Percentiles rank a stretch among this genome's conserved stretches.
These are phyloP conservation scores for Catocala sponsa DNA, from an alignment of 2,888 invertebrate genomes.

Conservation along the genomic window DNA sequence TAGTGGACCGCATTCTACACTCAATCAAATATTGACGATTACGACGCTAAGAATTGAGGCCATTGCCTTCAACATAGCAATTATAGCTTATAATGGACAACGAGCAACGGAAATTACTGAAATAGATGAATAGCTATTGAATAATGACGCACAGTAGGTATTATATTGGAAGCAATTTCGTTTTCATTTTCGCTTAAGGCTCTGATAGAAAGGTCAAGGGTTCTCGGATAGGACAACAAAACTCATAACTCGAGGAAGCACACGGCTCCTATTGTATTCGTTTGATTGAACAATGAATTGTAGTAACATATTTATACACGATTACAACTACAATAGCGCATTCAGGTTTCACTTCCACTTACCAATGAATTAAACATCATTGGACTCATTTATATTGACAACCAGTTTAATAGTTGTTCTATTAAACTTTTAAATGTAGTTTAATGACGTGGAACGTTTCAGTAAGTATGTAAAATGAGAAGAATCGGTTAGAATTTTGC, in stretches of 20 bases:
- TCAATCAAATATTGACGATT: conserved; percentile 70
- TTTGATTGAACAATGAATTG: conserved; percentile 44
- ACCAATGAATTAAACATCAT: conserved; percentile 56
- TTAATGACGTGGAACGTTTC: conserved; percentile 46
- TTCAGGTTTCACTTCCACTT: conserved; percentile 51
- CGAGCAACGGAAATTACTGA: conserved; percentile 62
- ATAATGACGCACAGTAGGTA: conserved; percentile 18
- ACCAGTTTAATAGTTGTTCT: conserved; percentile 40
- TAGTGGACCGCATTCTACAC: conserved; percentile 59
- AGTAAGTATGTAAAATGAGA: conserved; percentile 50
- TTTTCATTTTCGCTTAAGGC: conserved; percentile 5
- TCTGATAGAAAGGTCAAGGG: conserved; percentile 41
- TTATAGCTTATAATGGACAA: conserved; percentile 57
- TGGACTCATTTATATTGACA: conserved; percentile 47
- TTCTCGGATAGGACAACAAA: conserved; percentile 47
- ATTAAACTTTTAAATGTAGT: conserved; percentile 49
- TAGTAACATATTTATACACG: conserved; percentile 35
- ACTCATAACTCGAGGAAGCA: conserved; percentile 43
- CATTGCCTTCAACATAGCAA: conserved; percentile 62
- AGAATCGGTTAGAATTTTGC: conserved; percentile 63
- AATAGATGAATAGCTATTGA: conserved; percentile 56
- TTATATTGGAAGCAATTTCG: conserved; percentile 13
- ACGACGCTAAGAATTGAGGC: conserved; percentile 59
- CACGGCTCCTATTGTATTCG: conserved; percentile 50
- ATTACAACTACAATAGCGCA: conserved; percentile 43